Evolutionary conservation across 2,888 invertebrate genomes (phyloP), one percentile per base, ranked within the genome.

Genomic region (Junonia oenone): DNA sequence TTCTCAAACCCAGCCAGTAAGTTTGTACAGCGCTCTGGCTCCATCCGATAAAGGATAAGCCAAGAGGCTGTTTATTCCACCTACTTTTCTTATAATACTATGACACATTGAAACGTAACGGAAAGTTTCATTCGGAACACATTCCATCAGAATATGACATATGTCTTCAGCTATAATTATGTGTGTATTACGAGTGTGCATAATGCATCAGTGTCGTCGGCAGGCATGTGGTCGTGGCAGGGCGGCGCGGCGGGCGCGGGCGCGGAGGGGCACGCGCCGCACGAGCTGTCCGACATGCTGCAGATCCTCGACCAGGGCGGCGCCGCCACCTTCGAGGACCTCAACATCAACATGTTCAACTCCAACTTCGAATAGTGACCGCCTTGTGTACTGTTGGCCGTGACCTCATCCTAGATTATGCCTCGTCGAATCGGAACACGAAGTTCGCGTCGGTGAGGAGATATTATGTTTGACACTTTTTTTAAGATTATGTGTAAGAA

Each of bases 251-350:
- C 69, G 37, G 69, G 72, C 49, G 75, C 73, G 62, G 72, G 75
- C 15, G 66, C 71, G 26, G 82, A 74, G 0, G 72, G 78, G 31
- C 92, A 93, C 55, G 92, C 92, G 38, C 93, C 94, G 37, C 92
- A 91, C 63, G 97, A 97, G 87, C 92, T 97, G 55, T 95, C 96
- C 13, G 97, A 98, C 73, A 97, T 98, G 97, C 90, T 98, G 70
- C 97, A 97, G 85, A 97, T 98, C 93, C 89, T 98, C 55, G 96
- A 97, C 84, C 96, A 96, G 78, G 93, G 94, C 69, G 95, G 94
- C 49, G 92, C 95, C 35, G 92, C 95, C 56, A 94, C 96, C 26
- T 97, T 97, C 79, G 97, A 97, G 79, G 97, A 97, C 82, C 92
- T 97, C 71, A 95, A 95, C 75, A 92, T 97, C 68, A 94, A 94